Conservation (phyloP, 2,113 vertebrate species). For the Alexandromys fortis region DNA sequence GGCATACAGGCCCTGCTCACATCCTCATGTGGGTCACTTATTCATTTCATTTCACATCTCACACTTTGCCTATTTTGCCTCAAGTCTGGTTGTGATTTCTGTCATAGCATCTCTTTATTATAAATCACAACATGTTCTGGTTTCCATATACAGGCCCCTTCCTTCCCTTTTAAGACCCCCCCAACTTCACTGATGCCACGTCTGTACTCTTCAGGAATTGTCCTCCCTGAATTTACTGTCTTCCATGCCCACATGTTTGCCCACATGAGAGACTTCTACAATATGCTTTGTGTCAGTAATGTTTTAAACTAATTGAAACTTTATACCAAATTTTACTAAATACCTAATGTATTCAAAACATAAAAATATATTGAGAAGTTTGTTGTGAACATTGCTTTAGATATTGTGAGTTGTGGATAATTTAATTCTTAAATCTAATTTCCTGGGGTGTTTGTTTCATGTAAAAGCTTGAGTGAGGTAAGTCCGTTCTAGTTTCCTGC, state of each 20-base stretch:
- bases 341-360: neutral
- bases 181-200: neutral
- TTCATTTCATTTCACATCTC: neutral
- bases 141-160: no score
- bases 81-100: neutral
- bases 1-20: neutral
- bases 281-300: neutral
- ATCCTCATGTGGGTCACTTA: neutral
- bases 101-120: neutral
- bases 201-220: neutral
- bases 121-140: neutral
- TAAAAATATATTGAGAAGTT: neutral
- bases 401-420: neutral
- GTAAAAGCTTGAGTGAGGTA: neutral
- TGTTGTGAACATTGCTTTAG: neutral
- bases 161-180: neutral
- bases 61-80: neutral
- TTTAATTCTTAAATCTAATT: neutral
- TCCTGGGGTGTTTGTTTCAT: neutral
- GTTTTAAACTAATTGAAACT: neutral
- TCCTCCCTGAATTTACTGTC: neutral
- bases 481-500: neutral
- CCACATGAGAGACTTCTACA: fast-evolving
- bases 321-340: neutral
- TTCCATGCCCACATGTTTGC: no score